Conservation (phyloP, 2,113 vertebrate genomes). For the Chlorodrepanis virens region DNA sequence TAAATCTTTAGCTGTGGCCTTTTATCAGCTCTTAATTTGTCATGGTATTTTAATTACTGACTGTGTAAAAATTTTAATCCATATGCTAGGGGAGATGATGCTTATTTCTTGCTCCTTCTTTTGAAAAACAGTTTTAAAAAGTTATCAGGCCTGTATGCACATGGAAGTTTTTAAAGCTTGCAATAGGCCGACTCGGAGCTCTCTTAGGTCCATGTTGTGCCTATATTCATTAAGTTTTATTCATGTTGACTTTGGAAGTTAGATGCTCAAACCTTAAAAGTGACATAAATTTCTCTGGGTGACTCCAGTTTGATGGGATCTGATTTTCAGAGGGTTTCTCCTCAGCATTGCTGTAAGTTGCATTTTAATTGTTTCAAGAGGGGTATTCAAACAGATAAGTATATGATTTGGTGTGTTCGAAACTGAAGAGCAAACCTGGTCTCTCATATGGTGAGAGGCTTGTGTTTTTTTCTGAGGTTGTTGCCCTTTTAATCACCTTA, state of each 20-base stretch:
- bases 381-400: background rate
- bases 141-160: background rate
- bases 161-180: background rate
- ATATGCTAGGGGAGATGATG: constrained; percentile 52
- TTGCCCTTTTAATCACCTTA: constrained; percentile 36
- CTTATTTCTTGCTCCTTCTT: constrained; percentile 20
- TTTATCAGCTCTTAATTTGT: constrained; percentile 79
- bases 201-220: background rate
- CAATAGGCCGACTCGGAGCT: background rate
- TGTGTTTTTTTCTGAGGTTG: background rate
- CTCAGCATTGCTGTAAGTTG: background rate
- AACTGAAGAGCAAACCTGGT: background rate
- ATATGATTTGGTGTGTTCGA: background rate
- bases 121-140: background rate
- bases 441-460: background rate
- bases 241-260: background rate
- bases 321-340: background rate
- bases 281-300: background rate
- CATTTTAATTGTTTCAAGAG: background rate
- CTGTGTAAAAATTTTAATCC: constrained; percentile 68
- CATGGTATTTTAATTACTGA: constrained; percentile 75
- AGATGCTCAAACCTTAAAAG: background rate
- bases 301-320: background rate
- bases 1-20: constrained; percentile 73
- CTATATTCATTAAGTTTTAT: background rate